Base-by-base conservation (phyloP, 2,113 vertebrate species). In the Stictonetta naevosa region DNA sequence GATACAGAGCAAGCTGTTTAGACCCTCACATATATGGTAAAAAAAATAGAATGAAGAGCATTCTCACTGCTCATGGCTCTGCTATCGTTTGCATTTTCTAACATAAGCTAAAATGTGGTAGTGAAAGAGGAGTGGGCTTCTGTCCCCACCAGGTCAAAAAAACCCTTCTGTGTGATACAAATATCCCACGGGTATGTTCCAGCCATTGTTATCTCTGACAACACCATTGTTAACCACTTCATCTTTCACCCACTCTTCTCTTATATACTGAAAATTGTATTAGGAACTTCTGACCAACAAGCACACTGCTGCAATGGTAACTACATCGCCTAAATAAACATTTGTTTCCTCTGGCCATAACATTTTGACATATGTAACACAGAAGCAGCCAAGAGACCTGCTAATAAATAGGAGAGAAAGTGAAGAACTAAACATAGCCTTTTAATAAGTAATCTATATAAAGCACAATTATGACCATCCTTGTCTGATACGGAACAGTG, bases 121-220 rank as follows among this genome's bases (percentile, higher is more conserved):
- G 69, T 50, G 44, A 88, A 52, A 64, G 36, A 67, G 42, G 40
- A 26, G 28, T 89, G 58, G 5, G 29, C 20, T 80, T 50, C 46
- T n/a, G 8, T 29, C 46, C n/a, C 29, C 29, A 25, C 13, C 55
- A 72, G 19, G 13, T 40, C 15, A 55, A 53, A 84, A 60, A 50
- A 21, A 40, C 0, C 25, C 2, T 74, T 74, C 36, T 48, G 22
- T 7, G 16, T 1, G 11, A 56, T 10, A 10, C 8, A 5, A 5
- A 8, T 7, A 7, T 25, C 33, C 52, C 50, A 67, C 52, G 59
- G 25, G 13, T 9, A 71, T n/a, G 9, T 15, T 23, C 20, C 69
- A 92, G 42, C 10, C 44, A 11, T 1, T 44, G 46, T 44, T 23
- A 6, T 7, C 50, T 72, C 53, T 81, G 63, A 66, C 59, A 58